These are phyloP conservation scores for Prunella fulvescens DNA, from an alignment of 2,113 vertebrate species.

Conservation along the genomic window DNA sequence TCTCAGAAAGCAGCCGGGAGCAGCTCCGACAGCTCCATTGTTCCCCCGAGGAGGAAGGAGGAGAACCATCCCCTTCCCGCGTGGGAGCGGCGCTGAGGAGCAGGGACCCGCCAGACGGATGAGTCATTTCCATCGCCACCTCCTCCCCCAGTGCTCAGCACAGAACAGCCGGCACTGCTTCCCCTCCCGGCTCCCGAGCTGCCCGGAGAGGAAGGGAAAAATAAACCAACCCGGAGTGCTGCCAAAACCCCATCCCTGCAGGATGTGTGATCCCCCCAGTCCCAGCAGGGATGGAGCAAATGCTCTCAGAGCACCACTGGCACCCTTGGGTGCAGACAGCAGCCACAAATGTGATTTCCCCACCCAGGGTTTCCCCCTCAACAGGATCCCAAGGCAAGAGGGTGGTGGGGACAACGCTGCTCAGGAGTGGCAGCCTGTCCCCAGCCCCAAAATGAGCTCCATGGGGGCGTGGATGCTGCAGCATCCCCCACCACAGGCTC, in stretches of 20 bases:
- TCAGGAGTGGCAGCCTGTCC: fast-evolving
- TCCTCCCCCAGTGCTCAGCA: background rate
- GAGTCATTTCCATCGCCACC: slow-evolving; percentile 19
- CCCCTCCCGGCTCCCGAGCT: background rate
- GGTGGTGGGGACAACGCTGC: background rate
- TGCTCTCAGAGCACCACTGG: background rate
- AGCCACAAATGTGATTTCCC: background rate
- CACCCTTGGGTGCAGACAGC: background rate
- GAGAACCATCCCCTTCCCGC: background rate
- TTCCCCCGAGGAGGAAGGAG: background rate
- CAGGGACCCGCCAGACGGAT: slow-evolving; percentile 30
- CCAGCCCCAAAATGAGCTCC: fast-evolving
- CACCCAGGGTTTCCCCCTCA: background rate
- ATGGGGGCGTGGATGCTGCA: fast-evolving
- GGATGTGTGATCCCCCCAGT: background rate
- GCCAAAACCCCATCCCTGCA: background rate
- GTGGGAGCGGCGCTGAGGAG: slow-evolving; percentile 18
- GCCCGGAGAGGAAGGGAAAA: fast-evolving
- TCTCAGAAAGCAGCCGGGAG: background rate
- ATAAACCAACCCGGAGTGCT: background rate
- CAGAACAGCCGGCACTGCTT: background rate
- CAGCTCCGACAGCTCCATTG: background rate
- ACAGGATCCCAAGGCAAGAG: background rate
- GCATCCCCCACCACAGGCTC: background rate
- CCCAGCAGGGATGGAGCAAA: fast-evolving